Evolutionary conservation across 2,888 invertebrate species (phyloP).

Genomic region (Morinoia aosen): DNA sequence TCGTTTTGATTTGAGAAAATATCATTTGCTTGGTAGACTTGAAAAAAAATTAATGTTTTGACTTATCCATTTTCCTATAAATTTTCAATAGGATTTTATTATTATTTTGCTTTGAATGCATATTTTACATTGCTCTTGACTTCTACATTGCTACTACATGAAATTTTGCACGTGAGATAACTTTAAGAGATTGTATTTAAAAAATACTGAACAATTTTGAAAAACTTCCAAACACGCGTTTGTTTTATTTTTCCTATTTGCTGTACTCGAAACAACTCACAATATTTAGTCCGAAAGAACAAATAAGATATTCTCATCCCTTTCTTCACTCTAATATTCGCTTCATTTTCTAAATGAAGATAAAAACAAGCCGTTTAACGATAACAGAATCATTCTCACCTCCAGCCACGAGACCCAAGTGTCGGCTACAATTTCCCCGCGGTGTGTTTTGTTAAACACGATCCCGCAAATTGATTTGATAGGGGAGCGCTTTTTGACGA

Average conservation of each 20-base stretch:
- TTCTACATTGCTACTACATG: too few species aligned
- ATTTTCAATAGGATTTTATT: too few species aligned
- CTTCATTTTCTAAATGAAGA: background rate
- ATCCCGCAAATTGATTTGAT: background rate
- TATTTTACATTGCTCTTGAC: too few species aligned
- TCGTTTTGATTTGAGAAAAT: too few species aligned
- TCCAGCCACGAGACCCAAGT: background rate
- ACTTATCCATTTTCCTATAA: too few species aligned
- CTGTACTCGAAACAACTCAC: background rate
- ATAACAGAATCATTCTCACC: background rate
- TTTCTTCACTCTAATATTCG: background rate
- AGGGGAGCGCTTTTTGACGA: background rate
- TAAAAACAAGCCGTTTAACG: background rate
- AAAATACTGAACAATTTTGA: background rate
- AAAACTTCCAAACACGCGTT: background rate
- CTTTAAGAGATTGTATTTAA: background rate
- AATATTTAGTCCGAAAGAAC: background rate
- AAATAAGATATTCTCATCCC: background rate
- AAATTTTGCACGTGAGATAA: too few species aligned
- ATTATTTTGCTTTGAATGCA: too few species aligned
- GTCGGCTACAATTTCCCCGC: background rate
- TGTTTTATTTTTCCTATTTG: background rate
- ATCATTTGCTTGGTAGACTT: too few species aligned
- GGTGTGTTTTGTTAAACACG: background rate
- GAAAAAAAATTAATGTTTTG: too few species aligned